Evolutionary conservation across 2,113 vertebrate species (phyloP).

Genomic region (Crypturellus undulatus): DNA sequence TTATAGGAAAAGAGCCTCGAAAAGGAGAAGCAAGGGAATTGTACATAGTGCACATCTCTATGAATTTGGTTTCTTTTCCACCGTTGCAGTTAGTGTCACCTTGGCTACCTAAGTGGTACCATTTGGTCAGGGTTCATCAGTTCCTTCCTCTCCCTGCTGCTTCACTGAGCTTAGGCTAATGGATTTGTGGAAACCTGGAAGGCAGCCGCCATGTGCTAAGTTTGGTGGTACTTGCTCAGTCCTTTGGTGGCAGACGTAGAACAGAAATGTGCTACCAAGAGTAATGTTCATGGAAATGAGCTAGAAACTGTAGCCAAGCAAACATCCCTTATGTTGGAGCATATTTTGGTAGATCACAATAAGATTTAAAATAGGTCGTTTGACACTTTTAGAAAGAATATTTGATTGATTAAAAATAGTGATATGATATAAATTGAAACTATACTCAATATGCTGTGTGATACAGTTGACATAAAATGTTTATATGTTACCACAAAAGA

Average conservation of each 20-base stretch:
- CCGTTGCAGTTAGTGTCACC: background rate
- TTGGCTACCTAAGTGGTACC: background rate
- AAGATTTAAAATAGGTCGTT: background rate
- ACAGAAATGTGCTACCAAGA: background rate
- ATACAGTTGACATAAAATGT: background rate
- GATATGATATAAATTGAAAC: background rate
- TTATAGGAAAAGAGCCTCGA: background rate
- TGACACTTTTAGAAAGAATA: background rate
- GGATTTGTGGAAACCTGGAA: background rate
- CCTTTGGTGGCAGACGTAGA: background rate
- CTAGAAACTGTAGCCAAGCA: background rate
- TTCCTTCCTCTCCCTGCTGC: background rate
- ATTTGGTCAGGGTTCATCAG: background rate
- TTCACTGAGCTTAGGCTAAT: background rate
- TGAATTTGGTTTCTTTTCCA: background rate
- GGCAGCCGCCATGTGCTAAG: fast-evolving
- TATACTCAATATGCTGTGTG: background rate
- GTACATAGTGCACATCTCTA: background rate
- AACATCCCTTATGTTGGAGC: fast-evolving
- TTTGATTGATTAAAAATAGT: background rate
- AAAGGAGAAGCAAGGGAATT: background rate
- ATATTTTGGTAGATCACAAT: background rate
- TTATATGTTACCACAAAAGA: background rate
- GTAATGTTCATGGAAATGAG: background rate
- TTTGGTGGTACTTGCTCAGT: background rate